Base-by-base conservation (phyloP, 2,888 invertebrate genomes). In the Agrotis clavis region DNA sequence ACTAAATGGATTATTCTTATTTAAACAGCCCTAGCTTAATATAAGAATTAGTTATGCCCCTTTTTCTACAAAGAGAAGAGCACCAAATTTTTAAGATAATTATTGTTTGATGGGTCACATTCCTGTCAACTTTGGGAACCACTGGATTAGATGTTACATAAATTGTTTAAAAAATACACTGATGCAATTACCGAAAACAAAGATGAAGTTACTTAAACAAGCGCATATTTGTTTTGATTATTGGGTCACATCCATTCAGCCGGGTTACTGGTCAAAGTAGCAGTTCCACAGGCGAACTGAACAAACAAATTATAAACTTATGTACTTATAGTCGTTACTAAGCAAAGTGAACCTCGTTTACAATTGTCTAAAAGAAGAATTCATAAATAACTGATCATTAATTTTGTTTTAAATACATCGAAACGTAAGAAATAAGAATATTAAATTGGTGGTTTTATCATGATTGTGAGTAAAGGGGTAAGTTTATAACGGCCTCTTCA, bases 201-300 rank as follows among this genome's bases (percentile, higher is more conserved):
- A 60, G 13, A 16, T 56, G n/a, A 68, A 51, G 13, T 57, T 50
- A 62, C 16, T 68, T 53, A 77, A 72, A 79, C 77, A 78, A 65
- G 62, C 50, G 25, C 56, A 47, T 54, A 68, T 68, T 74, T 78
- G 77, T 78, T 78, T 73, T 57, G 79, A 50, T 30, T 67, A 18
- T 48, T 51, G 41, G 0, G 14, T 67, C 21, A 19, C 19, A 48
- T 47, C n/a, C 21, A 56, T 50, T 61, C 21, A 25, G 25, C 48
- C 48, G 48, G 19, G 41, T 30, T 30, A 25, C 61, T 30, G 11
- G 45, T 13, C 19, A 35, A 59, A 60, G 41, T 66, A 13, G 51
- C 16, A n/a, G 25, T 9, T 19, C 35, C n/a, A 53, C 25, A 30
- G 25, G 18, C 25, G 65, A 18, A 35, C 25, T 25, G 66, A 4